Evolutionary conservation across 2,888 invertebrate species (phyloP).

Genomic region (Eupithecia subfuscata): DNA sequence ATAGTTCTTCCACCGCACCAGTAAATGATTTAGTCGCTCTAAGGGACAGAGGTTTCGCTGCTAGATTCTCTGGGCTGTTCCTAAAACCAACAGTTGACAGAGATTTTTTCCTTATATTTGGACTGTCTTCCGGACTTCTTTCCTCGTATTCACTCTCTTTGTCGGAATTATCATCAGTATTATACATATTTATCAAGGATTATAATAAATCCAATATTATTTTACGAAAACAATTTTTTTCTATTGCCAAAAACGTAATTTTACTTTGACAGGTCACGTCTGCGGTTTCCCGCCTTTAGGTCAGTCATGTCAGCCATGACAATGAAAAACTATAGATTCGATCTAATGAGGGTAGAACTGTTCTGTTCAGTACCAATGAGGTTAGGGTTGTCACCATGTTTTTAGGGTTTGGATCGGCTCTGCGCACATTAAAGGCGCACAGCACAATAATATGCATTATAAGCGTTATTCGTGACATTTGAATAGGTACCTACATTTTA

Average conservation of each 20-base stretch:
- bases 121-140: constrained; percentile 65
- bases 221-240: constrained; percentile 37
- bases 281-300: constrained; percentile 58
- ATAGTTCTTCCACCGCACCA: constrained; percentile 73
- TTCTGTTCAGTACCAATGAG: background rate
- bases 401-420: no score
- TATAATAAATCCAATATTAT: constrained; percentile 44
- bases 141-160: constrained; percentile 76
- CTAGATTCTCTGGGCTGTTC: constrained; percentile 67
- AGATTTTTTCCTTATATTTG: constrained; percentile 74
- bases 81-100: constrained; percentile 74
- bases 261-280: constrained; percentile 53
- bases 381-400: no score
- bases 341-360: background rate
- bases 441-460: no score
- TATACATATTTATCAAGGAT: constrained; percentile 60
- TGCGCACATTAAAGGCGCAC: no score
- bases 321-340: background rate
- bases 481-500: no score
- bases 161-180: constrained; percentile 72
- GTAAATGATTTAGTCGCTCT: constrained; percentile 78
- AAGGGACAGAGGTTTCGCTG: constrained; percentile 67
- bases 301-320: constrained; percentile 14
- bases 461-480: no score
- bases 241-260: constrained; percentile 16